Evolutionary conservation across 2,113 vertebrate genomes (phyloP), one percentile per base, ranked within the genome.

Genomic region (Dasyprocta punctata): DNA sequence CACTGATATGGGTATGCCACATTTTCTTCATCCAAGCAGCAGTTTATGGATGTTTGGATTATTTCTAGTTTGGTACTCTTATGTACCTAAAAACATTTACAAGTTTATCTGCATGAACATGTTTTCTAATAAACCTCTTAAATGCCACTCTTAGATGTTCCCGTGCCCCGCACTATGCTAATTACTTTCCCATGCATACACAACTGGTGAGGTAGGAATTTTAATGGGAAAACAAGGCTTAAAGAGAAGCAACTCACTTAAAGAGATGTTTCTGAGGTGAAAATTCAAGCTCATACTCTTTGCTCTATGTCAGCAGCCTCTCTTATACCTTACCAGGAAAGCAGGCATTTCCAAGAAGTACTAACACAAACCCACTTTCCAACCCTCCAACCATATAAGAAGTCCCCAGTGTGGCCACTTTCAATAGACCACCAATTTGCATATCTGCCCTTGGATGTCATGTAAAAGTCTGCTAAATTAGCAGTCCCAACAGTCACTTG

Each of bases 81-180:
- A 58, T 14, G 7, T 13, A 38, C 44, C 58, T 83, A 24, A 30
- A 49, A 91, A 38, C 38, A 75, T 86, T 54, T 33, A 33, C 44
- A 58, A 19, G 2, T 89, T 73, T 87, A 67, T 92, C 92, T 71
- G 36, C 20, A 54, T 84, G 90, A 49, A 80, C 26, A 16, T 52
- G n/a, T 92, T 92, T 81, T 96, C 65, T 86, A 83, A 83, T 65
- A 83, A 93, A 41, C 41, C 65, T 73, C 52, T 90, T 84, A 36
- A 36, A 60, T 89, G 41, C 60, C 26, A 24, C 87, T 80, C 86
- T n/a, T 44, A 92, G 20, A 58, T 52, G 24, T 26, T 47, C 11
- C 14, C 38, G 8, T 16, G 9, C 38, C 52, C 58, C 24, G 63
- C 49, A 44, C 58, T 36, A 28, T 82, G 65, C 56, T 77, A 30